Conservation (phyloP, 2,888 invertebrate genomes). For the Sialis fuliginosa region DNA sequence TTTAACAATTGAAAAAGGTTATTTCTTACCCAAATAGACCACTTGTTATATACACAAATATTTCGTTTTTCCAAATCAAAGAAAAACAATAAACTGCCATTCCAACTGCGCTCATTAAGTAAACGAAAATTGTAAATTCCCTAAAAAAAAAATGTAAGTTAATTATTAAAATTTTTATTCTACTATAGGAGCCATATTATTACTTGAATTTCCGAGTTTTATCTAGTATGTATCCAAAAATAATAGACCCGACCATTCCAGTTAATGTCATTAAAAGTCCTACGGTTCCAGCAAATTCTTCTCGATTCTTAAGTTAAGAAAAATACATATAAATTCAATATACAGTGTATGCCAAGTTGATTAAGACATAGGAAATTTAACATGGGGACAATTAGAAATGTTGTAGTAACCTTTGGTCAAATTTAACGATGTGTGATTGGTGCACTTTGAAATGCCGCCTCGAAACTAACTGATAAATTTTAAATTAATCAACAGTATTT, state of each 20-base stretch:
- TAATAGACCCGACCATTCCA: constrained; percentile 79
- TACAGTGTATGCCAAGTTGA: too few relatives aligned
- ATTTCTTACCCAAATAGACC: constrained; percentile 12
- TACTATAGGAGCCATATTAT: constrained; percentile 18
- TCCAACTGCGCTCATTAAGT: constrained; percentile 11
- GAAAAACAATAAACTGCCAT: constrained; percentile 12
- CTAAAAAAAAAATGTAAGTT: constrained; percentile 8
- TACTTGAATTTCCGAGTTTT: constrained; percentile 84
- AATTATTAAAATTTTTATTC: too few relatives aligned
- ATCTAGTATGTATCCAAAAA: constrained; percentile 76
- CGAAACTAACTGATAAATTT: too few relatives aligned
- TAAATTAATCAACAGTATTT: too few relatives aligned
- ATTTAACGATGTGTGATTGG: too few relatives aligned
- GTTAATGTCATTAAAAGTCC: constrained; percentile 74
- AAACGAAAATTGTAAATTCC: constrained; percentile 11
- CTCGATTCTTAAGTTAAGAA: constrained; percentile 32
- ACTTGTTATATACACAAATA: constrained; percentile 11
- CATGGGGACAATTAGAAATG: too few relatives aligned
- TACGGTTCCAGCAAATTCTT: constrained; percentile 70
- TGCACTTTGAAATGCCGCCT: too few relatives aligned
- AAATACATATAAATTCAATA: too few relatives aligned
- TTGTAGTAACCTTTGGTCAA: too few relatives aligned
- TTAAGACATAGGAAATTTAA: too few relatives aligned
- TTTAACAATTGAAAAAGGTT: neutral
- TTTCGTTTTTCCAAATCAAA: constrained; percentile 9